Base-by-base conservation (phyloP, 2,113 vertebrate genomes). In the Thalassoma bifasciatum region DNA sequence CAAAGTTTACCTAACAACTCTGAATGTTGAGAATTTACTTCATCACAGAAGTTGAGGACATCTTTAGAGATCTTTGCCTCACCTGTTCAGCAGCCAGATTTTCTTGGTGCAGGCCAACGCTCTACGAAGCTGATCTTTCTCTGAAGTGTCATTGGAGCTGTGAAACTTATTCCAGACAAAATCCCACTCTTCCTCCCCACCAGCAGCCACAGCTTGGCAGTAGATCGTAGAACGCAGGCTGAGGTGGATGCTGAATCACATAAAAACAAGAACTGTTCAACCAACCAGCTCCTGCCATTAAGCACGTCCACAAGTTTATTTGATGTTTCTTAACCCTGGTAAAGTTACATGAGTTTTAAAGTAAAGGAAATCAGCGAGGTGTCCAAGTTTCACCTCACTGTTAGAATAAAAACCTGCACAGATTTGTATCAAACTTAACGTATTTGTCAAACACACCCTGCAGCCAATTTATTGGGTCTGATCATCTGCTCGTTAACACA, bases 31-130 rank as follows among this genome's bases (percentile, higher is more conserved):
- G n/a, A 38, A 40, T 52, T 42, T 26, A 1, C 14, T 30, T 61
- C n/a, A 36, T 57, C 24, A 37, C 12, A 46, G 14, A 19, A 46
- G 3, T 46, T 3, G 2, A 42, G 26, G 13, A 40, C 30, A 49
- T 46, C 13, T n/a, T n/a, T n/a, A n/a, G 11, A 51, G 30, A 19
- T 13, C 23, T 38, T 66, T 7, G 4, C 23, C 2, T 78, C 77
- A 98, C 98, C 96, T 95, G 86, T 88, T 95, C 23, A 99, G 94
- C 72, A 98, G 92, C 96, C 96, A 98, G 69, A 95, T 82, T 0
- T 93, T 13, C 5, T 30, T 91, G 88, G 95, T 96, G 89, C 98
- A 99, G 66, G 96, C 40, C 57, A 99, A 90, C 1, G 93, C 96
- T 0, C 67, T 0, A 1, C 94, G 91, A 46, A 98, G 94, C 50